Evolutionary conservation across 2,797 vertebrate genomes (phyloP), one percentile per base, ranked within the genome.

Genomic region (Dendrocincla tyrannina): DNA sequence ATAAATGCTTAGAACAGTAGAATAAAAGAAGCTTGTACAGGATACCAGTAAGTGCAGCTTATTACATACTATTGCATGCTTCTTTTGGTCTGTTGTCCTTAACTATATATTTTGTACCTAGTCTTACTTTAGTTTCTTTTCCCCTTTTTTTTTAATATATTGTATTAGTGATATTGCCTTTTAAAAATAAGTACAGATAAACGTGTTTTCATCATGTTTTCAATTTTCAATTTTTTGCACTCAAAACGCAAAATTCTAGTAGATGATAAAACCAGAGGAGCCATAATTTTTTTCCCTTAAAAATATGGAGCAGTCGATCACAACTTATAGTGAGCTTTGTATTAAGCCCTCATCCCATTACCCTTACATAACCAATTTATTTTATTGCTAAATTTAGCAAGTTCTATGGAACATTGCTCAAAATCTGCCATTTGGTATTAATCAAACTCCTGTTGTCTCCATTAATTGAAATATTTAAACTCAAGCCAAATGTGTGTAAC

Each of bases 401-500:
- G 93, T 97, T 97, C 89, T 97, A 94, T 97, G 97, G 96, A 97
- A 97, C 97, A 93, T 97, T 97, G 96, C 97, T 98, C 97, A 97
- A 97, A 98, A 97, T 97, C 96, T 97, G 95, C 96, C 86, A 96
- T 96, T 98, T 91, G 95, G 96, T 97, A 97, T 98, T 98, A 98
- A 98, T 98, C 96, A 98, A 97, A 96, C 97, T 97, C 97, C 97
- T 97, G 97, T 98, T 98, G 97, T 97, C 97, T 97, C 94, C 96
- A 94, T 98, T 98, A 98, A 98, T 97, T 98, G 97, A 98, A 98
- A 98, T 98, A 97, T 97, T 98, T 97, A 96, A 97, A 98, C 94
- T 97, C 96, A 96, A 95, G 94, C 95, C 96, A 94, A 97, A 98
- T 95, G 92, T 91, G 63, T 89, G 89, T 88, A 72, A 42, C 81